These are phyloP conservation scores for Trachelus tabidus DNA, from an alignment of 2,888 invertebrate species.

Conservation along the genomic window DNA sequence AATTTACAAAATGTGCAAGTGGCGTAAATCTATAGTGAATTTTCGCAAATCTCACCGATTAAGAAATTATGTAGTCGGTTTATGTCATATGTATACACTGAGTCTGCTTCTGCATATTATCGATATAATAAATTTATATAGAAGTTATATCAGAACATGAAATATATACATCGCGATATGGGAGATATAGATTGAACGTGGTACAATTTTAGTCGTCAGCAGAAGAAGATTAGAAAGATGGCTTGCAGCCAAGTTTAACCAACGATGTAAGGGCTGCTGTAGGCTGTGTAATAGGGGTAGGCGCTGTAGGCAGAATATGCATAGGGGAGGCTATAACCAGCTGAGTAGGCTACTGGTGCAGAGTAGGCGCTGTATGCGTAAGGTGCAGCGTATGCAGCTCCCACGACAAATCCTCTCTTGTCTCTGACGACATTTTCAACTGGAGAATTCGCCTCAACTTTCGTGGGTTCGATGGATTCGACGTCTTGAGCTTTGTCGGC, in stretches of 20 bases:
- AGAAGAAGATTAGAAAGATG: background rate
- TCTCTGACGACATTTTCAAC: slow-evolving; percentile 35
- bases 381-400: slow-evolving; percentile 31
- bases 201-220: background rate
- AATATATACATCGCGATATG: background rate
- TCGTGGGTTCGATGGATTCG: slow-evolving; percentile 15
- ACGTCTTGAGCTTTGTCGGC: slow-evolving; percentile 33
- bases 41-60: background rate
- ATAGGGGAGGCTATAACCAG: slow-evolving; percentile 38
- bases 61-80: background rate
- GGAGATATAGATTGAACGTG: background rate
- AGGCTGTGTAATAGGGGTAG: slow-evolving; percentile 41
- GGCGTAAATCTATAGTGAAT: background rate
- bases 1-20: background rate
- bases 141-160: background rate
- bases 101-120: background rate
- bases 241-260: slow-evolving; percentile 26
- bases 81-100: background rate
- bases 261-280: slow-evolving; percentile 40
- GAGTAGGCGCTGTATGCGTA: slow-evolving; percentile 36
- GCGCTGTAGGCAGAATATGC: slow-evolving; percentile 42
- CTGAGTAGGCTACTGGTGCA: slow-evolving; percentile 32
- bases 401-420: slow-evolving; percentile 47
- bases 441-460: slow-evolving; percentile 3
- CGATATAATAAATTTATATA: background rate